Evolutionary conservation across 2,797 vertebrate species (phyloP).

Genomic region (Adelosebastes latens): DNA sequence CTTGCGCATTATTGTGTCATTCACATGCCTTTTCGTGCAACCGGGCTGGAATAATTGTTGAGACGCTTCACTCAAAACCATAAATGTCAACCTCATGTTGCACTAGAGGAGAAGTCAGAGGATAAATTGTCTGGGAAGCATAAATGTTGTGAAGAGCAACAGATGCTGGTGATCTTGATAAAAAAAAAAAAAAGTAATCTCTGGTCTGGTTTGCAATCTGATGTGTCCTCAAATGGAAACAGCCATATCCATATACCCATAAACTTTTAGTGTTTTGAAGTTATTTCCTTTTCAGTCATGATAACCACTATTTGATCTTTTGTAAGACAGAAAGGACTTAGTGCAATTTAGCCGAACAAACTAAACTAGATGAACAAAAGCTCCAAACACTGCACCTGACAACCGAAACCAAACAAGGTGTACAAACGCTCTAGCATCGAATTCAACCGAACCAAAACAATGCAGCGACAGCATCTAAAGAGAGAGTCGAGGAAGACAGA

Average conservation of each 20-base stretch:
- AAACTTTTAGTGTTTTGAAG: background rate
- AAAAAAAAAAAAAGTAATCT: background rate
- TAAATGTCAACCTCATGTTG: background rate
- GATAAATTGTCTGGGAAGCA: background rate
- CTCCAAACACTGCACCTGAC: background rate
- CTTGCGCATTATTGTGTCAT: rapidly evolving
- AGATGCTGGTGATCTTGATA: background rate
- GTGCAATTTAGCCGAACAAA: background rate
- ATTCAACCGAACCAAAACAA: background rate
- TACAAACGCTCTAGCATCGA: rapidly evolving
- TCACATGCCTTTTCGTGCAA: background rate
- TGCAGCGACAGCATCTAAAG: background rate
- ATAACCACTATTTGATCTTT: background rate
- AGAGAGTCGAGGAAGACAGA: slow-evolving; percentile 35
- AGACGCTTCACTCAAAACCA: background rate
- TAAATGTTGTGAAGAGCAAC: background rate
- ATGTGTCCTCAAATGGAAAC: background rate
- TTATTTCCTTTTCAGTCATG: background rate
- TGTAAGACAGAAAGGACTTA: background rate
- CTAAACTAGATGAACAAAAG: background rate
- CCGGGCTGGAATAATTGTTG: background rate
- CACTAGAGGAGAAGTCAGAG: background rate
- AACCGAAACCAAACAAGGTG: background rate
- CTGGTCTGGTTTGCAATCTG: background rate
- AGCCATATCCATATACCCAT: background rate